Evolutionary conservation across 2,113 vertebrate species (phyloP).

Genomic region (Rhinogobius similis): DNA sequence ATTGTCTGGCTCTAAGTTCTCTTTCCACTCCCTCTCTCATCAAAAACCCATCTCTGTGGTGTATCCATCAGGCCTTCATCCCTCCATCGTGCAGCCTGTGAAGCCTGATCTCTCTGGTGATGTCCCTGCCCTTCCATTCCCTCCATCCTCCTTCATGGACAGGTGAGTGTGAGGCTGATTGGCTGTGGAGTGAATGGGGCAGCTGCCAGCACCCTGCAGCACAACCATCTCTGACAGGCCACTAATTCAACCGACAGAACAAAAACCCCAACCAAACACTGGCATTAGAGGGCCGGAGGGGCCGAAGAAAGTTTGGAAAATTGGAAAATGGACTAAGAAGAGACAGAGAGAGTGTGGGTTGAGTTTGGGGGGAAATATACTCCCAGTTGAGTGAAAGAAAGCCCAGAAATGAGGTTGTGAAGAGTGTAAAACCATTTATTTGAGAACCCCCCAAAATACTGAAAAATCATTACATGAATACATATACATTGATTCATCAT

Average conservation of each 20-base stretch:
- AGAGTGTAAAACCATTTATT: slow-evolving; percentile 3
- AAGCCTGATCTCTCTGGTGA: slow-evolving; percentile 55
- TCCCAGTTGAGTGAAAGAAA: slow-evolving; percentile 16
- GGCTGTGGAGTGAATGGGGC: slow-evolving; percentile 65
- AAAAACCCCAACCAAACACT: slow-evolving; percentile 71
- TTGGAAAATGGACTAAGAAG: slow-evolving; percentile 38
- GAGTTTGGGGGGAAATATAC: slow-evolving; percentile 16
- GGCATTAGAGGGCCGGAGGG: slow-evolving; percentile 60
- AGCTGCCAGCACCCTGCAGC: slow-evolving; percentile 72
- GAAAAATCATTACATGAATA: too few relatives aligned
- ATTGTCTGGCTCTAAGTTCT: slow-evolving; percentile 29
- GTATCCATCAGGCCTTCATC: slow-evolving; percentile 35
- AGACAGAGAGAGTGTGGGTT: slow-evolving; percentile 12
- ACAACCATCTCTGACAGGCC: slow-evolving; percentile 78
- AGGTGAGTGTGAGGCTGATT: slow-evolving; percentile 72
- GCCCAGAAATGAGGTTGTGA: neutral
- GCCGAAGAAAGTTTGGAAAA: slow-evolving; percentile 58
- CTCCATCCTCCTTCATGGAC: slow-evolving; percentile 65
- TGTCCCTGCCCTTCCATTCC: slow-evolving; percentile 63
- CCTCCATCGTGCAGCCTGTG: slow-evolving; percentile 43
- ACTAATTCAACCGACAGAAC: slow-evolving; percentile 79
- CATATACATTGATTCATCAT: too few relatives aligned
- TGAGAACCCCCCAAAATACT: neutral
- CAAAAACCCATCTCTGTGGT: slow-evolving; percentile 42
- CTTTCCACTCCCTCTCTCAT: slow-evolving; percentile 48